Evolutionary conservation across 1,140 invertebrate species (phyloP).

Genomic region (Brachionus manjavacas): DNA sequence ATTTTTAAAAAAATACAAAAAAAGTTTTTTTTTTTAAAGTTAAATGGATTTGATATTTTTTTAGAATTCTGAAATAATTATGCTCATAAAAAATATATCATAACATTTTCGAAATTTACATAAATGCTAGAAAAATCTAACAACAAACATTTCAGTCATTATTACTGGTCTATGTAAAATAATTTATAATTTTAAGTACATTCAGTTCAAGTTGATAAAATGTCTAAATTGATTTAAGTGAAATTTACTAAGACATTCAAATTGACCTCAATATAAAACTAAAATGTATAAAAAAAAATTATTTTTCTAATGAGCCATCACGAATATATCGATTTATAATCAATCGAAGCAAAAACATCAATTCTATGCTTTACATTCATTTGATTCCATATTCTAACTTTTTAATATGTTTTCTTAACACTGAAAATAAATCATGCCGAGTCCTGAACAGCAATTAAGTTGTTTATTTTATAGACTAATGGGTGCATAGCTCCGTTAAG

Average conservation of each 20-base stretch:
- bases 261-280: background rate
- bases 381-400: background rate
- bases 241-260: background rate
- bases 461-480: background rate
- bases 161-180: background rate
- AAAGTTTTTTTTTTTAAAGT: too few species aligned
- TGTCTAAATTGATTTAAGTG: background rate
- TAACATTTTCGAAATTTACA: background rate
- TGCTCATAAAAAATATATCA: background rate
- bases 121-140: background rate
- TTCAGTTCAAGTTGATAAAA: background rate
- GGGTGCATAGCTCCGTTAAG: background rate
- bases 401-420: background rate
- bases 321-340: background rate
- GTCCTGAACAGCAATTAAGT: background rate
- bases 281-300: background rate
- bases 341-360: background rate
- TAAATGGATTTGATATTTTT: too few species aligned
- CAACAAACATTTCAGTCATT: background rate
- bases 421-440: background rate
- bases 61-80: too few species aligned
- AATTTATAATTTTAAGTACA: background rate
- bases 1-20: too few species aligned
- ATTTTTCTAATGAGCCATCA: background rate
- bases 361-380: background rate